Base-by-base conservation (phyloP, 2,113 vertebrate species). In the Micromys minutus region DNA sequence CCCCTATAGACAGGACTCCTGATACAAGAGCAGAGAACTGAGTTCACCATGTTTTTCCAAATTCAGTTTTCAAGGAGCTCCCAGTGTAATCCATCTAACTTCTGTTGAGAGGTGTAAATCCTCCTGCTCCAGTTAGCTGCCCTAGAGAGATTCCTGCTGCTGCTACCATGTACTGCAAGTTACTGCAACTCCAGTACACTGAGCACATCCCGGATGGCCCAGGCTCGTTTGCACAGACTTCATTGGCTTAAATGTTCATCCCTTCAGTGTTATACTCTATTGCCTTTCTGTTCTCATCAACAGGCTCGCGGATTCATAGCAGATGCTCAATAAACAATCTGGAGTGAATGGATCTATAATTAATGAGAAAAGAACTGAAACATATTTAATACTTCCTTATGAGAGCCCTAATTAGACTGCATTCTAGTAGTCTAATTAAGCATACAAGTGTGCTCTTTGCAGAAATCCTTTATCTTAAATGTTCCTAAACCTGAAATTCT, bases 391-490 rank as follows among this genome's bases (percentile, higher is more conserved):
- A 57, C 42, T 87, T 93, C 39, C 79, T 91, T 87, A 81, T 24
- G 1, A 80, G 26, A 24, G 3, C 59, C n/a, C 39, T 91, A 61
- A 91, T 95, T 93, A 85, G 83, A 90, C 65, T n/a, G 24, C 79
- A 19, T 59, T 45, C 67, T 91, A 24, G 42, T 39, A 57, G 16
- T 80, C 12, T 89, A 65, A 84, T 77, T 76, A 95, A 83, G 71
- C 57, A 79, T 1, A 67, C 67, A 87, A 93, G 90, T 87, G 26
- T 80, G 91, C 83, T 75, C 29, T 87, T n/a, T 11, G 29, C 36
- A 93, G 57, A 93, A 94, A 57, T 81, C 24, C 24, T 96, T 94
- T 71, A 63, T 92, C 55, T 50, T 11, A 72, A 81, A 92, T n/a
- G 34, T 74, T 95, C 80, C 75, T 72, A 85, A 75, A 65, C 47